Conservation (phyloP, 2,113 vertebrate genomes). For the Saccopteryx leptura region DNA sequence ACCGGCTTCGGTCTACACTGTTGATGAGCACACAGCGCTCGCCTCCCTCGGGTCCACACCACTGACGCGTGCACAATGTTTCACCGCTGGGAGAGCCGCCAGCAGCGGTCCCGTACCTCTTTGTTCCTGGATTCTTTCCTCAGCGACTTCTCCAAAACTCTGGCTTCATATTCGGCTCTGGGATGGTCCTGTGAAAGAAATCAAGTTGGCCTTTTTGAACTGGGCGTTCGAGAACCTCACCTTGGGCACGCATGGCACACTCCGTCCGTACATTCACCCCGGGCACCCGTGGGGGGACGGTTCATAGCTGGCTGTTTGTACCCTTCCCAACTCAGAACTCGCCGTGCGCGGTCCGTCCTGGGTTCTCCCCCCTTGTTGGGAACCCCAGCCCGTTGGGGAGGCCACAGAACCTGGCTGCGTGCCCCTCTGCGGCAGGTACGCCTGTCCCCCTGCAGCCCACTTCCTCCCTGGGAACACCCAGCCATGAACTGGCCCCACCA, state of each 20-base stretch:
- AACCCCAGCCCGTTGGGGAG: background rate
- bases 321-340: background rate
- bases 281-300: slow-evolving; percentile 10
- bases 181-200: slow-evolving; percentile 92
- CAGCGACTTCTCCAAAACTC: slow-evolving; percentile 93
- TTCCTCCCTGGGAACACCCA: background rate
- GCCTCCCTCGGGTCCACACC: background rate
- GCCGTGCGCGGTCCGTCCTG: accelerated
- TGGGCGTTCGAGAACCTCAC: accelerated
- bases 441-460: background rate
- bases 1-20: background rate
- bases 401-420: background rate
- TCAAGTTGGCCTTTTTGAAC: background rate
- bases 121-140: slow-evolving; percentile 90
- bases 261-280: background rate
- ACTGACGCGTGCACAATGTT: accelerated
- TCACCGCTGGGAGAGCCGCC: background rate
- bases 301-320: slow-evolving; percentile 48
- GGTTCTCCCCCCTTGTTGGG: background rate
- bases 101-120: slow-evolving; percentile 88
- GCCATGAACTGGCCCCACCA: slow-evolving; percentile 52
- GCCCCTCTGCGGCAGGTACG: background rate
- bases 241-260: accelerated
- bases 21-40: accelerated
- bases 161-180: slow-evolving; percentile 95